Evolutionary conservation across 2,888 invertebrate genomes (phyloP), one percentile per base, ranked within the genome.

Genomic region (Limenitis camilla): DNA sequence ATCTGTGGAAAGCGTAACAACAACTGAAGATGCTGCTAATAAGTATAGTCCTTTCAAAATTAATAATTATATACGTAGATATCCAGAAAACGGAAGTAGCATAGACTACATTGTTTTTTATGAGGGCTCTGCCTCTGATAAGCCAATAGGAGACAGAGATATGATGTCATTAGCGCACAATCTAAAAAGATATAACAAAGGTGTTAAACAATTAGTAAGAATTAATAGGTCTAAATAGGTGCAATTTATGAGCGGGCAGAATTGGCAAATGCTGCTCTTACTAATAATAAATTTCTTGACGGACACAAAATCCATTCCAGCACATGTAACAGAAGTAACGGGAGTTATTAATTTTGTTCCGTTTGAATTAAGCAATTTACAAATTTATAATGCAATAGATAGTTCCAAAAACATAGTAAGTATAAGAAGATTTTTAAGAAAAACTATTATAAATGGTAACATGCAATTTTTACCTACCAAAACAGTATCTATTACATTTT

Each of bases 221-320:
- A 49, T 47, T 11, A 49, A 49, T 42, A 49, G 33, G 36, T 41
- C 28, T 35, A 49, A 35, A 49, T 49, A 35, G 49, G 49, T n/a
- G 49, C 42, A 36, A 29, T 31, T n/a, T 49, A 42, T 35, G 49
- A 49, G 28, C 40, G 42, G 10, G 31, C 49, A 30, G 49, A 29
- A 8, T 27, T 49, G n/a, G 36, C 42, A 27, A 49, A 49, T 36
- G 49, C 42, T 33, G 41, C 31, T 19, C 28, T 36, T 6, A 29
- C 10, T 31, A 48, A 48, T 9, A 48, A 47, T 31, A 29, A n/a
- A 10, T 9, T 32, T 47, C 30, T 47, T 9, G 31, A 46, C 10
- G 9, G 10, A 27, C 30, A 47, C 39, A 28, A 39, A 30, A 19
- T 33, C 33, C 4, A 33, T 33, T 33, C 33, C 33, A 33, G 33